Conservation (phyloP, 92 coral and sea anemone species). For the Chrysogorgia sp. region DNA sequence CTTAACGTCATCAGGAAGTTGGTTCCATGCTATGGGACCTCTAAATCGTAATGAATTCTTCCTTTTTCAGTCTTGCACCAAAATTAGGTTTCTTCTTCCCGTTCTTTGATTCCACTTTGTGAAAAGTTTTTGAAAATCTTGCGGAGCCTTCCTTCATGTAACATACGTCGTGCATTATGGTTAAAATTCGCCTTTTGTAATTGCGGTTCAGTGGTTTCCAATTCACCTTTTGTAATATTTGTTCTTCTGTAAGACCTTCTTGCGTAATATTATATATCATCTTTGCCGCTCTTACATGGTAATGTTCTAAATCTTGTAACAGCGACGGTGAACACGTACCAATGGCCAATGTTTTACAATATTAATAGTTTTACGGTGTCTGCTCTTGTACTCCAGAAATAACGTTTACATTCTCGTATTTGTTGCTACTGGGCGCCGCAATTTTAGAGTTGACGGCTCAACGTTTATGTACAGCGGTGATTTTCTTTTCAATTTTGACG, state of each 20-base stretch:
- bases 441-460: too few relatives aligned
- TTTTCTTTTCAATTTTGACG: too few relatives aligned
- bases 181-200: conserved; percentile 4
- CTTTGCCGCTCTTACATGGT: conserved; percentile 7
- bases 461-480: too few relatives aligned
- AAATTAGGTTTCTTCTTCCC: conserved; percentile 25
- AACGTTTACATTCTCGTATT: too few relatives aligned
- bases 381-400: too few relatives aligned
- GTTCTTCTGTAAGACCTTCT: conserved; percentile 12
- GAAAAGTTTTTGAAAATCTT: conserved; percentile 20
- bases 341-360: too few relatives aligned
- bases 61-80: conserved; percentile 32
- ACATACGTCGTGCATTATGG: conserved; percentile 19
- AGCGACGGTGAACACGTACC: conserved; percentile 7
- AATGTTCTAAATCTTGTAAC: conserved; percentile 9
- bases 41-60: conserved; percentile 20
- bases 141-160: conserved; percentile 12
- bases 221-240: conserved; percentile 18
- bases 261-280: conserved; percentile 19
- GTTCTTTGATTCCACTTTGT: conserved; percentile 8
- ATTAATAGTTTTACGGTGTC: too few relatives aligned
- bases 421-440: too few relatives aligned
- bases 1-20: neutral
- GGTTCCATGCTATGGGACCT: conserved; percentile 37
- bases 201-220: neutral